A percentile compares a stretch with the other conserved stretches of the same genome.
Conservation (phyloP, 2,113 vertebrate species). For the Scartelaos histophorus region DNA sequence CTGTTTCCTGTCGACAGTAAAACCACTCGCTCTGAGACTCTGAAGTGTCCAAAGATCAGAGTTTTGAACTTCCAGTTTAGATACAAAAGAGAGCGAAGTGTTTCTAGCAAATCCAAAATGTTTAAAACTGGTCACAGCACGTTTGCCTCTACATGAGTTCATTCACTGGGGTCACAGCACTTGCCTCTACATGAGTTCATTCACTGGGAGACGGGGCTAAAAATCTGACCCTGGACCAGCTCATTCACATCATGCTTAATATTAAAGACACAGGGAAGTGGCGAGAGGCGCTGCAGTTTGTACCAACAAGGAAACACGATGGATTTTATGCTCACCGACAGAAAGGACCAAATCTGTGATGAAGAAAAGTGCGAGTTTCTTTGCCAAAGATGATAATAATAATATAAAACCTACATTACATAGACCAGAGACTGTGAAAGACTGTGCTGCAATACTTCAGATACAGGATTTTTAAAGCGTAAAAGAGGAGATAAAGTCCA, state of each 20-base stretch:
- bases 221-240: constrained; percentile 94
- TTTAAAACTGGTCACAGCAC: constrained; percentile 84
- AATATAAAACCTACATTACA: background rate
- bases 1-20: too few relatives aligned
- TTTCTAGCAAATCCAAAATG: constrained; percentile 90
- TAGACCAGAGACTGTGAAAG: constrained; percentile 41
- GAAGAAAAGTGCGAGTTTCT: constrained; percentile 2
- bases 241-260: constrained; percentile 86
- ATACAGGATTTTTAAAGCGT: too few relatives aligned
- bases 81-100: too few relatives aligned
- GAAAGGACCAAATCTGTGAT: background rate
- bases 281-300: constrained; percentile 86
- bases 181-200: constrained; percentile 86
- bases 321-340: constrained; percentile 66
- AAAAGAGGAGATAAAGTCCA: too few relatives aligned
- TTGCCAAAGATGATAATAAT: constrained; percentile 8
- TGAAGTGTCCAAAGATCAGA: too few relatives aligned
- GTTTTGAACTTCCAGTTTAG: too few relatives aligned
- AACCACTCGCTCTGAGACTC: too few relatives aligned
- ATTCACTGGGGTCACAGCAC: too few relatives aligned
- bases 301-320: constrained; percentile 86
- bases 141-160: constrained; percentile 90
- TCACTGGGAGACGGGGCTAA: constrained; percentile 87
- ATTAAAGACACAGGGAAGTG: constrained; percentile 87
- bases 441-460: too few relatives aligned